phyloP scores from a whole-genome alignment of 2,888 invertebrate genomes.

The Andrena haemorrhoa region DNA sequence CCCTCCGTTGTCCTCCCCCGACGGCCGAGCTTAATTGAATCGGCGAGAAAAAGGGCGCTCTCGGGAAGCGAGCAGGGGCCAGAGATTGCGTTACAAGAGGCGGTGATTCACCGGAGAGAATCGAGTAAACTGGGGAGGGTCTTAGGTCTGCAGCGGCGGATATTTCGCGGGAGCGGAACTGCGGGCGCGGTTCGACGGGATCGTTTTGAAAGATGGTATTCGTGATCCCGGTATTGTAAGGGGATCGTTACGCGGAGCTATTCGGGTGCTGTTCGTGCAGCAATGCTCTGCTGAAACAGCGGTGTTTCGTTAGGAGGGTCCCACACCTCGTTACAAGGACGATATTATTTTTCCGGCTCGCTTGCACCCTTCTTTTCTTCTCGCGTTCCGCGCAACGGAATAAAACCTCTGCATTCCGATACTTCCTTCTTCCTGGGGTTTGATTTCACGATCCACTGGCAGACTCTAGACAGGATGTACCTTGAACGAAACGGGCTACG shows the following conservation, averaged over 20 bases:
- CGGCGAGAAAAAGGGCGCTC: not conserved
- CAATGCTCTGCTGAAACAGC: slow-evolving; percentile 58
- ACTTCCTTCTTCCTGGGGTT: not conserved
- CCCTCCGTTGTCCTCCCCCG: not conserved
- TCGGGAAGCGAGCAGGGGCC: not conserved
- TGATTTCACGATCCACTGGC: not conserved
- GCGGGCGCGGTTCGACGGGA: slow-evolving; percentile 14
- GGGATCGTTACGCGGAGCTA: slow-evolving; percentile 32
- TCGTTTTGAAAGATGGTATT: slow-evolving; percentile 33
- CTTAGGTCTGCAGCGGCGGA: slow-evolving; percentile 9
- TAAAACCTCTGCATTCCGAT: slow-evolving; percentile 16
- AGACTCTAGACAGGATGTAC: not conserved
- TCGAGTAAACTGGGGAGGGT: not conserved
- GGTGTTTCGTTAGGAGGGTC: slow-evolving; percentile 38
- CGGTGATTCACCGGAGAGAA: not conserved
- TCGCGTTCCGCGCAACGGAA: slow-evolving; percentile 3
- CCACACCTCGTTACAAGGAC: slow-evolving; percentile 46
- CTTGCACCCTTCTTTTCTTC: slow-evolving; percentile 40
- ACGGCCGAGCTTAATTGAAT: slow-evolving; percentile 26
- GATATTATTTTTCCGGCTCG: slow-evolving; percentile 60
- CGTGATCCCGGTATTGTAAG: slow-evolving; percentile 26
- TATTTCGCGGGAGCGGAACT: not conserved
- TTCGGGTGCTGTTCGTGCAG: slow-evolving; percentile 33
- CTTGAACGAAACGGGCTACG: not conserved
- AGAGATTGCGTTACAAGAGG: slow-evolving; percentile 6